Evolutionary conservation across 2,888 invertebrate species (phyloP), one percentile per base, ranked within the genome.

Genomic region (Megamerina dolium): DNA sequence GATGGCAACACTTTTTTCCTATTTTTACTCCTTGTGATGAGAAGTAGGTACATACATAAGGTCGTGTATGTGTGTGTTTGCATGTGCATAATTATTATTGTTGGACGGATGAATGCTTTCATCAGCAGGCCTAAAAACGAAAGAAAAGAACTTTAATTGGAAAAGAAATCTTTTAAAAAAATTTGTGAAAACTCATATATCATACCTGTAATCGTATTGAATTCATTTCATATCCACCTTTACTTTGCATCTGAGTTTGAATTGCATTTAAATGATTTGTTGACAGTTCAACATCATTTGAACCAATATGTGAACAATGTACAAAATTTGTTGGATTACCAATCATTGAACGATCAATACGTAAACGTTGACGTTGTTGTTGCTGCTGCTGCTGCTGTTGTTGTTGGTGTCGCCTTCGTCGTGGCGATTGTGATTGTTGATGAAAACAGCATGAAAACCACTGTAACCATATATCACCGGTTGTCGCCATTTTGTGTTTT

Each of bases 191-290:
- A 16, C 17, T 13, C 17, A 6, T 37, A 20, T 4, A 23, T 53
- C 57, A 57, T 58, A 72, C 72, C 61, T 72, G 72, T 46, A 72
- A 54, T 56, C 70, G 64, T 58, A 70, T 63, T 47, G 72, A 69
- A 52, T 69, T 72, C 72, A 81, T 80, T 68, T 92, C 89, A 68
- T 91, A 93, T 55, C 92, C 93, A 41, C 94, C 94, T 77, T 95
- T 95, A 73, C 92, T 90, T 71, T 88, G 87, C 93, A 95, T 92
- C 74, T 94, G 93, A 62, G 83, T 86, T 74, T 93, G 91, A 65
- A 94, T 82, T 55, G 88, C 86, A 66, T 84, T 82, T 53, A 94
- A 77, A 73, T 92, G 82, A 56, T 84, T 83, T 45, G 82, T 82
- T 17, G 85, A 87, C 75, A 87, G 79, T 67, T 88, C 86, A 48